phyloP scores from a whole-genome alignment of 2,113 vertebrate genomes.

The Proteles cristata region DNA sequence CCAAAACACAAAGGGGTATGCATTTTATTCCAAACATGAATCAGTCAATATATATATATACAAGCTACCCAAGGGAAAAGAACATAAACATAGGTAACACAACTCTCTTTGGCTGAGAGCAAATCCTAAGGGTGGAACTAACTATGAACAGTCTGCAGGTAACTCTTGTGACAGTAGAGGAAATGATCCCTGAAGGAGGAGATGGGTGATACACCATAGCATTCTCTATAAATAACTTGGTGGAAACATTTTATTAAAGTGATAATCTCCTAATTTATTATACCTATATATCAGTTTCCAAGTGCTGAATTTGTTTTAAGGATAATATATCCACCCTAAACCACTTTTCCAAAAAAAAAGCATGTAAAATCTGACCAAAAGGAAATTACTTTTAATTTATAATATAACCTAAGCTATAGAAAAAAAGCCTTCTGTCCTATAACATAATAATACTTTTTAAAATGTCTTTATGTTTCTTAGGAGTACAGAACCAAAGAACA shows the following conservation, averaged over 20 bases:
- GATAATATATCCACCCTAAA: not conserved
- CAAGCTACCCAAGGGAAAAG: not conserved
- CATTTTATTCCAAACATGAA: not conserved
- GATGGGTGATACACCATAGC: not conserved
- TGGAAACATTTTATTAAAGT: not conserved
- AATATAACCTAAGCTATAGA: not conserved
- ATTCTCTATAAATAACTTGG: not conserved
- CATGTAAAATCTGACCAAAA: not conserved
- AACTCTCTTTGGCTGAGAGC: not conserved
- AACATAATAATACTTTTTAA: not conserved
- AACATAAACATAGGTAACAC: not conserved
- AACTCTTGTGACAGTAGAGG: not conserved
- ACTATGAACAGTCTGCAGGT: not conserved
- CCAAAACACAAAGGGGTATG: not conserved
- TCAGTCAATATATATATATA: not conserved
- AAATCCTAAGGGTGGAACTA: not conserved
- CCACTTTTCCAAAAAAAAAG: not conserved
- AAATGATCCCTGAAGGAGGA: not conserved
- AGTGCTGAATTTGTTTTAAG: not conserved
- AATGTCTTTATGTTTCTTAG: not conserved
- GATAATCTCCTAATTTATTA: not conserved
- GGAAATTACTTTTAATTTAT: conserved; percentile 6
- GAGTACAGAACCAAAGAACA: not conserved
- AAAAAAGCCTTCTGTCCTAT: not conserved
- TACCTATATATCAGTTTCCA: not conserved